Evolutionary conservation across 2,888 invertebrate species (phyloP).

Genomic region (Tuberolachnus salignus): DNA sequence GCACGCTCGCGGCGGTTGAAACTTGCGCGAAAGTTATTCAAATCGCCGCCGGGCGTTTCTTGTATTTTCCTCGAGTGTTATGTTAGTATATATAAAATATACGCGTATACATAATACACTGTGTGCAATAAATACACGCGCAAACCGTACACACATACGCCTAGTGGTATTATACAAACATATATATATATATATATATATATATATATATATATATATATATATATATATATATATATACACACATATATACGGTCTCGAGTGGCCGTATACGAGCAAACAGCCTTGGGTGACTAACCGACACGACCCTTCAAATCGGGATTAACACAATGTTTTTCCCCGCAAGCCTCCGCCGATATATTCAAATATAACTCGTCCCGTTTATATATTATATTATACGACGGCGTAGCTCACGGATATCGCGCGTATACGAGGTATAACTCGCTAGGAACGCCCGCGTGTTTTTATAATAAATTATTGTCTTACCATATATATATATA

Average conservation of each 20-base stretch:
- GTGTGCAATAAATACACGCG: no score
- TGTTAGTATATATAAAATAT: conserved; percentile 46
- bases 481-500: no score
- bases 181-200: conserved; percentile 6
- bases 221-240: not conserved
- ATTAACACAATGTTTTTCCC: conserved; percentile 43
- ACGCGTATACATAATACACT: no score
- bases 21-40: conserved; percentile 41
- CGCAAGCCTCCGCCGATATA: conserved; percentile 30
- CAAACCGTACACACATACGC: no score
- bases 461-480: not conserved
- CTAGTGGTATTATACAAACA: no score
- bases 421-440: not conserved
- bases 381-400: not conserved
- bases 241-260: conserved; percentile 6
- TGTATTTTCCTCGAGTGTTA: conserved; percentile 44
- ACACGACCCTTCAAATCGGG: conserved; percentile 51
- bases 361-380: conserved; percentile 11
- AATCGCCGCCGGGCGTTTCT: conserved; percentile 39
- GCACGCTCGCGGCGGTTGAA: not conserved
- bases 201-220: not conserved
- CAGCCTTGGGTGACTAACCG: conserved; percentile 53
- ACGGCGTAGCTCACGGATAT: not conserved
- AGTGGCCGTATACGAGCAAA: conserved; percentile 51
- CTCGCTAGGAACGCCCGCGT: not conserved